Conservation (phyloP, 2,888 invertebrate species). For the Dasysyrphus tricinctus region DNA sequence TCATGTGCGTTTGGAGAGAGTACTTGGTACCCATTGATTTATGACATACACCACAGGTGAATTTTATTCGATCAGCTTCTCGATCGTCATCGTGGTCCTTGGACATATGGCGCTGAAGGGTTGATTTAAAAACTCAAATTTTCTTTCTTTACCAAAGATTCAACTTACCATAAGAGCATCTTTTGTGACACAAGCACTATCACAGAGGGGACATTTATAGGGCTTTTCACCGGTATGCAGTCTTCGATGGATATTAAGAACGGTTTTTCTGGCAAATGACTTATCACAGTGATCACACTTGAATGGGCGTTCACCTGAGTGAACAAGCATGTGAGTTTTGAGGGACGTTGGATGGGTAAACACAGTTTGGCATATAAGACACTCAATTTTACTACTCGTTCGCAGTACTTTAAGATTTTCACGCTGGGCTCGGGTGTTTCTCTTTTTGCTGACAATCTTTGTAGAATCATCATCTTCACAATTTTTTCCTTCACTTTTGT, state of each 20-base stretch:
- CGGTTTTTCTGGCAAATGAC: conserved; percentile 69
- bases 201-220: conserved; percentile 74
- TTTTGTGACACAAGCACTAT: conserved; percentile 65
- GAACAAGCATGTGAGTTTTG: conserved; percentile 73
- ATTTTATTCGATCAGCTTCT: conserved; percentile 70
- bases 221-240: conserved; percentile 73
- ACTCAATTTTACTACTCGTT: conserved; percentile 65
- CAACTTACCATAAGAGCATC: conserved; percentile 67
- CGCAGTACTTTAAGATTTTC: conserved; percentile 65
- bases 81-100: conserved; percentile 70
- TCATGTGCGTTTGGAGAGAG: conserved; percentile 70
- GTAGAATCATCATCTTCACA: conserved; percentile 12
- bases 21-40: conserved; percentile 68
- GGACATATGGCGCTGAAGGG: conserved; percentile 69
- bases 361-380: conserved; percentile 68
- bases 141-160: no score
- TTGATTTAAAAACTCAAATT: background rate
- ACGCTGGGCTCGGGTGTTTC: conserved; percentile 40
- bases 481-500: conserved; percentile 22
- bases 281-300: conserved; percentile 75
- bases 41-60: conserved; percentile 68
- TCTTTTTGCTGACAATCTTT: background rate
- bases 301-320: conserved; percentile 74
- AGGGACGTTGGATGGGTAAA: conserved; percentile 72
- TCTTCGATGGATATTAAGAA: conserved; percentile 73